phyloP scores from a whole-genome alignment of 2,888 invertebrate genomes.

The Lycocerus yunnanus region DNA sequence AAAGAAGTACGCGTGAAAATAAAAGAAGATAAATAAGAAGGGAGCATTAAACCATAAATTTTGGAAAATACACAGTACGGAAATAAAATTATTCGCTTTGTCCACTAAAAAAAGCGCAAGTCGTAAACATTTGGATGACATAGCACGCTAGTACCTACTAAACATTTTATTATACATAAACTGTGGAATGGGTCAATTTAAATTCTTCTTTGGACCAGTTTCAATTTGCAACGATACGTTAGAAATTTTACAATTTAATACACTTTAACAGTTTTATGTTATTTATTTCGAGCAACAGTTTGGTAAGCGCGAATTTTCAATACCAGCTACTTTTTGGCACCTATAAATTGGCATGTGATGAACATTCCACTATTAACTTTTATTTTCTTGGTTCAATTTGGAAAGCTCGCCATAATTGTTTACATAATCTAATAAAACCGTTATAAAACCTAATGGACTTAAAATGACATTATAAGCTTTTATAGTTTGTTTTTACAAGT shows the following conservation, averaged over 20 bases:
- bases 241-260: slow-evolving; percentile 1
- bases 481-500: not conserved
- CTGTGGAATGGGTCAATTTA: slow-evolving; percentile 45
- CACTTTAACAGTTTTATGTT: not conserved
- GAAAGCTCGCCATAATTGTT: not conserved
- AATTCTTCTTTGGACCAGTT: slow-evolving; percentile 38
- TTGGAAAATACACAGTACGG: slow-evolving; percentile 17
- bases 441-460: not conserved
- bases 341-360: not conserved
- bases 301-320: not conserved
- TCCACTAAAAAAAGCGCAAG: slow-evolving; percentile 26
- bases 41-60: slow-evolving; percentile 21
- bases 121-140: slow-evolving; percentile 40
- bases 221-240: slow-evolving; percentile 19
- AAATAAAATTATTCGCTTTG: slow-evolving; percentile 29
- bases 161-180: slow-evolving; percentile 50
- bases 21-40: slow-evolving; percentile 2
- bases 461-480: not conserved
- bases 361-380: not conserved
- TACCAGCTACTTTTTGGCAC: not conserved
- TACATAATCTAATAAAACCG: not conserved
- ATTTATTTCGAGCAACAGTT: not conserved
- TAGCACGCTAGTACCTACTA: slow-evolving; percentile 41
- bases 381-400: not conserved
- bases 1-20: slow-evolving; percentile 1